phyloP scores from a whole-genome alignment of 2,888 invertebrate species.

The Megamerina dolium region DNA sequence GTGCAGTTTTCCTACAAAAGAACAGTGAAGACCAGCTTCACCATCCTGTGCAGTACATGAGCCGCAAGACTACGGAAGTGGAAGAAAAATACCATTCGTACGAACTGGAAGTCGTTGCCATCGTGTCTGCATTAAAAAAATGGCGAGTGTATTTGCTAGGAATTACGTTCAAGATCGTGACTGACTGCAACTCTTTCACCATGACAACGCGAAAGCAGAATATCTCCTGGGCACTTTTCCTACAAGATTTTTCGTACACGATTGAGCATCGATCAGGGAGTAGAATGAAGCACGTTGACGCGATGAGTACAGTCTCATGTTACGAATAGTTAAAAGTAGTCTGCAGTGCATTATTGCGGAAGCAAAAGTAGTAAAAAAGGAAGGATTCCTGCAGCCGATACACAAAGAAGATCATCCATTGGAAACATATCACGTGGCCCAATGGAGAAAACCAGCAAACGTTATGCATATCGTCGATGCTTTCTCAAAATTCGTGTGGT shows the following conservation, averaged over 20 bases:
- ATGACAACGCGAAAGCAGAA: constrained; percentile 16
- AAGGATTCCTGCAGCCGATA: constrained; percentile 9
- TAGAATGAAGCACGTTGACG: constrained; percentile 6
- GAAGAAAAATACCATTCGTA: constrained; percentile 22
- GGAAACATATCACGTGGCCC: constrained; percentile 38
- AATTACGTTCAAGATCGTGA: too few relatives aligned
- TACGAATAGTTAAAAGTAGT: constrained; percentile 5
- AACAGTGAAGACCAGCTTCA: too few relatives aligned
- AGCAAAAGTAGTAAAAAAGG: constrained; percentile 8
- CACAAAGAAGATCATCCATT: constrained; percentile 23
- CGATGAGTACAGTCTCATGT: constrained; percentile 2
- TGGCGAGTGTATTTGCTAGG: constrained; percentile 23
- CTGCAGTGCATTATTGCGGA: constrained; percentile 7
- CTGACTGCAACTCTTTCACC: too few relatives aligned
- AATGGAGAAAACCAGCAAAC: constrained; percentile 28
- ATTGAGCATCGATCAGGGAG: constrained; percentile 21
- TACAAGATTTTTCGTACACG: constrained; percentile 20
- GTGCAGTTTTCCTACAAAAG: too few relatives aligned
- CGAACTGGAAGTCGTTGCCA: constrained; percentile 22
- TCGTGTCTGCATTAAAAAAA: constrained; percentile 18
- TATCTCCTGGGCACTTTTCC: constrained; percentile 28
- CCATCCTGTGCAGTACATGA: constrained; percentile 17
- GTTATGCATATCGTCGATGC: constrained; percentile 28
- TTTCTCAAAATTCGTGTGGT: constrained; percentile 38
- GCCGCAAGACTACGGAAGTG: constrained; percentile 14